phyloP scores from a whole-genome alignment of 2,888 invertebrate genomes.

The Trilocha varians region DNA sequence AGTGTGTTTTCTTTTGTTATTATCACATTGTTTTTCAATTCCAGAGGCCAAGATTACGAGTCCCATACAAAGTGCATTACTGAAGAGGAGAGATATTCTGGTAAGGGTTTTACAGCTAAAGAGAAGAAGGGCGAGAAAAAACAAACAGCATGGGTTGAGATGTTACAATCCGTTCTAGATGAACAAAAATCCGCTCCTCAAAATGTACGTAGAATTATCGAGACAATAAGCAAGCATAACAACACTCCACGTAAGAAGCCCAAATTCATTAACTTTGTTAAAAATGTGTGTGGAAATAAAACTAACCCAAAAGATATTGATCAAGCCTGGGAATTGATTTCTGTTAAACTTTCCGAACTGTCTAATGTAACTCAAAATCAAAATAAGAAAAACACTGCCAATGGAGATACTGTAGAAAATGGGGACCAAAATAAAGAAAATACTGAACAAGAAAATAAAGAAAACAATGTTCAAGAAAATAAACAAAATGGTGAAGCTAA shows the following conservation, averaged over 20 bases:
- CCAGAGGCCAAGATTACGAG: conserved; percentile 82
- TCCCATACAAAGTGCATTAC: conserved; percentile 88
- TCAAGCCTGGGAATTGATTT: conserved; percentile 78
- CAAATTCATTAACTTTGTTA: conserved; percentile 86
- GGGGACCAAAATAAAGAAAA: conserved; percentile 15
- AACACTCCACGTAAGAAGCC: conserved; percentile 90
- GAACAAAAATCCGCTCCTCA: conserved; percentile 69
- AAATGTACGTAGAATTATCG: conserved; percentile 75
- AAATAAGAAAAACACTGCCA: conserved; percentile 26
- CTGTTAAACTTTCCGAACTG: conserved; percentile 68
- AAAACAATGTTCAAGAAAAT: conserved; percentile 18
- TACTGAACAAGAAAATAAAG: conserved; percentile 17
- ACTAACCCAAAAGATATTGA: conserved; percentile 74
- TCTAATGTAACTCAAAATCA: conserved; percentile 44
- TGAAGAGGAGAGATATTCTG: conserved; percentile 91
- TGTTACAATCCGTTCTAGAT: conserved; percentile 77
- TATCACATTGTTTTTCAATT: conserved; percentile 22
- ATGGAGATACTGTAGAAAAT: conserved; percentile 13
- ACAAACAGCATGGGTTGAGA: conserved; percentile 87
- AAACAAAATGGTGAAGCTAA: conserved; percentile 17
- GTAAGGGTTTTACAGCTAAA: conserved; percentile 82
- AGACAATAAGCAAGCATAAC: conserved; percentile 78
- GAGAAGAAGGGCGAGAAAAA: conserved; percentile 90
- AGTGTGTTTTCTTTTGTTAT: neutral
- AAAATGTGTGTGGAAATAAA: conserved; percentile 74